phyloP scores from a whole-genome alignment of 2,888 invertebrate genomes.

The Campoletis raptor region DNA sequence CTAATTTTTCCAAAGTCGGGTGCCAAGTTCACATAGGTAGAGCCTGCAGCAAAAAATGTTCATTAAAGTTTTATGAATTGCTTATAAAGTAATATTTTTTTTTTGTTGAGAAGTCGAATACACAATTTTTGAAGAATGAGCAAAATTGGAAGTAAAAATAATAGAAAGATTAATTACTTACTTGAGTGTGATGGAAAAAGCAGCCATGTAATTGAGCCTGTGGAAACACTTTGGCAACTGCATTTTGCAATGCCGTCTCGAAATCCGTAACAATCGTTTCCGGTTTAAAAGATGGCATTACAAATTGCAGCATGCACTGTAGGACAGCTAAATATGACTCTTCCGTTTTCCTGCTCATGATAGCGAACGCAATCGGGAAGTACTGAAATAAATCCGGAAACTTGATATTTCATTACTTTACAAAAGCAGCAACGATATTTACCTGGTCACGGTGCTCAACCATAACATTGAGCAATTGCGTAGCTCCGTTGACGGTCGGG shows the following conservation, averaged over 20 bases:
- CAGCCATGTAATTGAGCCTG: not conserved
- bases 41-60: not conserved
- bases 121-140: not conserved
- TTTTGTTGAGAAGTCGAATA: not conserved
- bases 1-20: too few species aligned
- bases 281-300: not conserved
- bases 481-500: not conserved
- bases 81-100: too few species aligned
- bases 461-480: not conserved
- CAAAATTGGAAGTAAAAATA: not conserved
- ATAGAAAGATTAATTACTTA: not conserved
- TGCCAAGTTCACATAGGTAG: not conserved
- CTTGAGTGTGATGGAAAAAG: conserved; percentile 18
- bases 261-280: conserved; percentile 3
- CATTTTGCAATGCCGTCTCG: conserved; percentile 10
- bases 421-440: not conserved
- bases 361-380: not conserved
- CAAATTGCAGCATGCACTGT: not conserved
- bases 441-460: not conserved
- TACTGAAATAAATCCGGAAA: not conserved
- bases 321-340: not conserved
- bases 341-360: conserved; percentile 23
- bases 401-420: not conserved
- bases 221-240: not conserved
- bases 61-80: too few species aligned